Evolutionary conservation across 2,797 vertebrate species (phyloP).

Genomic region (Thaleichthys pacificus): DNA sequence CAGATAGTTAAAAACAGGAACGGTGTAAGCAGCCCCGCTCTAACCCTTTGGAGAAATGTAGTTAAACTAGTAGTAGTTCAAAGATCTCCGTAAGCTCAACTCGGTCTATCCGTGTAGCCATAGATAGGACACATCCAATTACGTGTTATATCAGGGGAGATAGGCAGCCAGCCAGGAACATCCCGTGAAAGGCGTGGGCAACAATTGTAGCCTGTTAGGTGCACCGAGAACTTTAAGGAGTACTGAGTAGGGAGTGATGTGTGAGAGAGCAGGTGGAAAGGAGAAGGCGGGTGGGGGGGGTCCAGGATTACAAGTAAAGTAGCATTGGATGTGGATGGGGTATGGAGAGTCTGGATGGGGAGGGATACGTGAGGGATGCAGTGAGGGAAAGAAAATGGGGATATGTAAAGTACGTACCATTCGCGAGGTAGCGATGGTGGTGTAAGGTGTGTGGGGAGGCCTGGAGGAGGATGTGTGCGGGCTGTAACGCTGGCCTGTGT

Average conservation of each 20-base stretch:
- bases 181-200: not conserved
- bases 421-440: conserved; percentile 58
- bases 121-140: not conserved
- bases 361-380: too few relatives aligned
- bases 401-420: conserved; percentile 66
- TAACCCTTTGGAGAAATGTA: not conserved
- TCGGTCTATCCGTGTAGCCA: not conserved
- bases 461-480: conserved; percentile 59
- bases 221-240: not conserved
- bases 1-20: conserved; percentile 1
- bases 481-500: conserved; percentile 76
- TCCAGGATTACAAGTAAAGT: not conserved
- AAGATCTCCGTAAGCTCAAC: not conserved
- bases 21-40: not conserved
- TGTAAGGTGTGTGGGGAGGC: conserved; percentile 64
- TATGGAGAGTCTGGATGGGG: too few relatives aligned
- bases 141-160: not conserved
- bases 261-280: not conserved
- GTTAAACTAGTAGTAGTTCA: not conserved
- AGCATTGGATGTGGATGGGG: too few relatives aligned
- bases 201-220: not conserved
- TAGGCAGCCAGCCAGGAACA: not conserved
- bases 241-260: not conserved
- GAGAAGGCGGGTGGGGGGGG: not conserved
- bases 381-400: too few relatives aligned